Percentiles rank a stretch among this genome's conserved stretches.
Conservation (phyloP, 1,140 invertebrate genomes). For the Anoplolepis gracilipes region DNA sequence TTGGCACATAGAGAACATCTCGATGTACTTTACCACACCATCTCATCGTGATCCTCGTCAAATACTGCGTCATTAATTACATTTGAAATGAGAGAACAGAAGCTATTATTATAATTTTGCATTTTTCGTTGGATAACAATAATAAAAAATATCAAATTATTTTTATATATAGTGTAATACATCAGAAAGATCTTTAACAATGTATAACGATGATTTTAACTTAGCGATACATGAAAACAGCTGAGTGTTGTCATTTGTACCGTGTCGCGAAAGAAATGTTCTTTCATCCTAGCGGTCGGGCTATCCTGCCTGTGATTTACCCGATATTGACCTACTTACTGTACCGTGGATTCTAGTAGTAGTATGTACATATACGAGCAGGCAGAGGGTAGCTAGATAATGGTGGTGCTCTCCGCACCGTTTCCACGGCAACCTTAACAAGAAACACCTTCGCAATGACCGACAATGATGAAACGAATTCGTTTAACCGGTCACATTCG, state of each 20-base stretch:
- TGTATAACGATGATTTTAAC: background rate
- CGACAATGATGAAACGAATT: constrained; percentile 68
- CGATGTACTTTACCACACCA: constrained; percentile 99
- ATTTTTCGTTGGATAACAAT: background rate
- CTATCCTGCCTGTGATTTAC: constrained; percentile 77
- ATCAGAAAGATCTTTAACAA: background rate
- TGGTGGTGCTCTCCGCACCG: constrained; percentile 79
- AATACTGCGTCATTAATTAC: constrained; percentile 99
- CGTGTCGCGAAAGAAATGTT: constrained; percentile 66
- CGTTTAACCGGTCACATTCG: background rate
- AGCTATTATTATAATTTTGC: background rate
- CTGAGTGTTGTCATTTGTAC: constrained; percentile 38
- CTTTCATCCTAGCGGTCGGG: constrained; percentile 38
- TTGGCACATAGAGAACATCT: constrained; percentile 99
- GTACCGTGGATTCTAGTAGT: constrained; percentile 48
- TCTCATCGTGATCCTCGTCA: constrained; percentile 99
- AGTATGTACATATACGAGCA: constrained; percentile 57
- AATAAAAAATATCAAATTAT: background rate
- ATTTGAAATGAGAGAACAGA: constrained; percentile 88
- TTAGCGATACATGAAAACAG: background rate
- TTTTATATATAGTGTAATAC: background rate
- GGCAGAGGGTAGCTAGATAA: constrained; percentile 65
- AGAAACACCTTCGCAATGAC: constrained; percentile 81
- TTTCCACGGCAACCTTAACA: constrained; percentile 84
- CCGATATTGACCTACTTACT: constrained; percentile 83